Evolutionary conservation across 2,888 invertebrate species (phyloP).

Genomic region (Physocephala rufipes): DNA sequence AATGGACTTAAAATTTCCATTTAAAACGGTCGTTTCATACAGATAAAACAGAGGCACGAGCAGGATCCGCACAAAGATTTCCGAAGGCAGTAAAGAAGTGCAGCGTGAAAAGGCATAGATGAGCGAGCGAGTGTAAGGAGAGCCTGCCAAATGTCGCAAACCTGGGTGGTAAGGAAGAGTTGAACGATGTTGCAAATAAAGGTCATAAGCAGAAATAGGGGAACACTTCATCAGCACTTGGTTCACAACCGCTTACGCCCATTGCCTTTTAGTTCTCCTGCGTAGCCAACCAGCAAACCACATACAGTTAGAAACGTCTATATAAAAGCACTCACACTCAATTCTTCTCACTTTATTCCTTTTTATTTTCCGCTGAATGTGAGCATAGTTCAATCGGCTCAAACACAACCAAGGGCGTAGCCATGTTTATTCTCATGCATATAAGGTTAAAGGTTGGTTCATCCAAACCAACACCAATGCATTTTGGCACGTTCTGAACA

Average conservation of each 20-base stretch:
- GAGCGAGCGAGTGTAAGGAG: conserved; percentile 4
- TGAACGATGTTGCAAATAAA: not conserved
- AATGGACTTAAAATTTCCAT: conserved; percentile 38
- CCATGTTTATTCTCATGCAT: too few relatives aligned
- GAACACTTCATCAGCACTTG: conserved; percentile 54
- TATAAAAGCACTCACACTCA: not conserved
- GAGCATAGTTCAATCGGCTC: too few relatives aligned
- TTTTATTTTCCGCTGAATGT: not conserved
- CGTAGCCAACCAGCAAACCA: too few relatives aligned
- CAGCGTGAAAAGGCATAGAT: not conserved
- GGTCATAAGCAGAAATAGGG: conserved; percentile 42
- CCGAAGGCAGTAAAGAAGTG: conserved; percentile 1
- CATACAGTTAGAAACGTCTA: too few relatives aligned
- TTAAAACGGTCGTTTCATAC: conserved; percentile 37
- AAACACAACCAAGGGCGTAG: too few relatives aligned
- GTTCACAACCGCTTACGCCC: conserved; percentile 25
- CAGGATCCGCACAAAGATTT: not conserved
- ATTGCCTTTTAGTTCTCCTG: conserved; percentile 14
- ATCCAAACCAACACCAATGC: too few relatives aligned
- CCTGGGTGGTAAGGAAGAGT: not conserved
- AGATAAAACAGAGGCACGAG: conserved; percentile 20
- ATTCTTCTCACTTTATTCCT: not conserved
- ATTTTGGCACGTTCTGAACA: too few relatives aligned
- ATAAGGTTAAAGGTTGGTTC: too few relatives aligned
- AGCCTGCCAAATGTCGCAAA: too few relatives aligned